Percentiles rank a stretch among this genome's conserved stretches.
These are phyloP conservation scores for Drosophila willistoni DNA, from an alignment of 1,140 invertebrate genomes.

Conservation along the genomic window DNA sequence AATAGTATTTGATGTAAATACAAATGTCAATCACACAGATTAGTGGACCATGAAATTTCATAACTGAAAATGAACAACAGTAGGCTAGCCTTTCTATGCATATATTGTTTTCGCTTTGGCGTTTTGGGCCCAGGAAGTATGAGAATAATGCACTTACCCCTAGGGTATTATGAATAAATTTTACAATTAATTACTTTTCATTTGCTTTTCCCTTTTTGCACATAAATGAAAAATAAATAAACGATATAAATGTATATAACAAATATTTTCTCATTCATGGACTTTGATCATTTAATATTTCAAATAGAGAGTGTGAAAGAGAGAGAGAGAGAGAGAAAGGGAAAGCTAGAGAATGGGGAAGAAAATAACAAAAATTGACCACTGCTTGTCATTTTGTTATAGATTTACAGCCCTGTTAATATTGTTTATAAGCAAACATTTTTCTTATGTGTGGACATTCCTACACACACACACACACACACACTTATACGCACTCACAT, in stretches of 20 bases:
- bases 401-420: conserved; percentile 61
- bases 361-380: not conserved
- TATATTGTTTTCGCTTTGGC: no score
- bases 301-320: not conserved
- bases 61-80: no score
- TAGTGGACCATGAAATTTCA: no score
- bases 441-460: conserved; percentile 36
- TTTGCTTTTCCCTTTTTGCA: conserved; percentile 8
- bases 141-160: not conserved
- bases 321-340: not conserved
- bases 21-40: no score
- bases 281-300: not conserved
- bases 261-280: conserved; percentile 7
- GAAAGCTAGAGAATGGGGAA: not conserved
- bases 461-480: no score
- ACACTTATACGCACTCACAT: not conserved
- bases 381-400: conserved; percentile 48
- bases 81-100: no score
- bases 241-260: not conserved
- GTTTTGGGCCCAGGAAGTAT: not conserved
- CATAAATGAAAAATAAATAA: conserved; percentile 12
- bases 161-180: conserved; percentile 9
- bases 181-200: conserved; percentile 9
- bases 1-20: no score
- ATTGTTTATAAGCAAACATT: conserved; percentile 56